Conservation (phyloP, 2,797 vertebrate genomes). For the Tenualosa thibaudeaui region DNA sequence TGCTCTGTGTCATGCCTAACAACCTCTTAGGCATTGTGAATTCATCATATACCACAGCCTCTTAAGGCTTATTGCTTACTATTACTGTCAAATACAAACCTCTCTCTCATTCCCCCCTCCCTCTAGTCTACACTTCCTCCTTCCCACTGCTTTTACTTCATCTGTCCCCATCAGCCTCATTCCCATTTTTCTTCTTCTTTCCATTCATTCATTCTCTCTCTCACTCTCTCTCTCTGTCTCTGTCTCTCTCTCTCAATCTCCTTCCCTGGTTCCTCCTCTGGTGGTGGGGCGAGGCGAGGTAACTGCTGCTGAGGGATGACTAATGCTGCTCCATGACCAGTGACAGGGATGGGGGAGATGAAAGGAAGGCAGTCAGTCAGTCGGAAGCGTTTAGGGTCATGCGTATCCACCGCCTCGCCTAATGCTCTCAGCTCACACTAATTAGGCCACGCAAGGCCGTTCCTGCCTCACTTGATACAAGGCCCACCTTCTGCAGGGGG, state of each 20-base stretch:
- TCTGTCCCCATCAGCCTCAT: background rate
- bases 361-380: background rate
- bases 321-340: background rate
- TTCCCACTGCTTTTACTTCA: background rate
- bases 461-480: background rate
- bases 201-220: background rate
- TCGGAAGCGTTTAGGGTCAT: constrained; percentile 18
- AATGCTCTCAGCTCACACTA: constrained; percentile 10
- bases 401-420: background rate
- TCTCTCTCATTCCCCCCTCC: background rate
- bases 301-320: background rate
- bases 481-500: background rate
- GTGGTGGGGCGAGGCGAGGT: background rate
- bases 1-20: background rate
- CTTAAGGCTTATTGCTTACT: too few species aligned
- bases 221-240: background rate
- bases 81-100: background rate
- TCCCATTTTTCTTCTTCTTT: background rate
- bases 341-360: constrained; percentile 16
- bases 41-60: too few species aligned
- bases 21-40: background rate
- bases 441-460: background rate
- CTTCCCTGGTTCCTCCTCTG: background rate
- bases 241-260: background rate
- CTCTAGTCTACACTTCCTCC: background rate